Base-by-base conservation (phyloP, 2,797 vertebrate genomes). In the Simalia tracyae region DNA sequence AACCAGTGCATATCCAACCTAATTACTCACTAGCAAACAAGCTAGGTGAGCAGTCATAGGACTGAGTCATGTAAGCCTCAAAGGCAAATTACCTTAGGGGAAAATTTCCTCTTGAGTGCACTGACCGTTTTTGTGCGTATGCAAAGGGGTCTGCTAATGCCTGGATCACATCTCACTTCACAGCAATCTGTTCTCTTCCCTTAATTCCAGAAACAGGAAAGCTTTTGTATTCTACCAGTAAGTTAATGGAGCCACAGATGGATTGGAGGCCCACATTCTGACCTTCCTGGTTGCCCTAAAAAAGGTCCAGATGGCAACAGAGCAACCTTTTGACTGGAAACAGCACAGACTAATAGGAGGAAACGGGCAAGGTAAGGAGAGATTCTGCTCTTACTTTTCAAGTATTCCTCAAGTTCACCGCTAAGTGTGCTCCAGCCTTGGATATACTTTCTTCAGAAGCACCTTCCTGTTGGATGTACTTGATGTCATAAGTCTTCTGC, bases 1-100 rank as follows among this genome's bases (percentile, higher is more conserved):
- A 93, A 46, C 63, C 19, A 24, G 31, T 19, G 56, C 63, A 89
- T 63, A 92, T 5, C 59, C 56, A 76, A 31, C 22, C 87, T 89
- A 64, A 91, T 92, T 59, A 59, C 84, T 31, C 26, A 60, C 76
- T 31, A 84, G 86, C 92, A 90, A 92, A 93, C 60, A 81, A 88
- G 87, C 22, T 9, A 84, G 66, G 84, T 26, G 42, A 10, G 15
- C 88, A 63, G 22, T 22, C 22, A 66, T 22, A 50, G 50, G 59
- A 84, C 0, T 63, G 57, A 90, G 85, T 56, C 68, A 15, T 68
- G 36, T 12, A 46, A 93, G 81, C 89, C 85, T 42, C 68, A 60
- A 26, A 88, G 64, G 86, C 86, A 90, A 59, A 90, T 50, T 66
- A 64, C 66, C 63, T 1, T 9, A 14, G 1, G 36, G 54, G 22